Base-by-base conservation (phyloP, 2,113 vertebrate genomes). In the Ctenodactylus gundi region DNA sequence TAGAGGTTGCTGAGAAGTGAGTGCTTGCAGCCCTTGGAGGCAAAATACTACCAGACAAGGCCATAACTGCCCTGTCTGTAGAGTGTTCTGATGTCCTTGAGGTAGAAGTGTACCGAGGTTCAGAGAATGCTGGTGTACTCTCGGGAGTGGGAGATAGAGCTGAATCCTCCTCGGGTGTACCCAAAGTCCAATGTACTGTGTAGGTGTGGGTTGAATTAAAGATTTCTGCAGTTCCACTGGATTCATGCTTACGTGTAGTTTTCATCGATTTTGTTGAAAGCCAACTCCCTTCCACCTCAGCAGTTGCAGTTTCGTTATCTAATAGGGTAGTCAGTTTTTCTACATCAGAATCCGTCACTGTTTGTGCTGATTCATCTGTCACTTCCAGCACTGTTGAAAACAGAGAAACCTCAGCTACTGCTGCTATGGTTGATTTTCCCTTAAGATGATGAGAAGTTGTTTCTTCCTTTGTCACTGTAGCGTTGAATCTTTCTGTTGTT, bases 361-460 rank as follows among this genome's bases (percentile, higher is more conserved):
- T 93, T 90, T 95, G 95, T 58, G 25, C 29, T 78, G 85, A 88
- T 67, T 93, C 85, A 83, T 95, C 77, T 64, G 85, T 93, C 55
- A 44, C 23, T 91, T 96, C 88, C 81, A 81, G 25, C 65, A 46
- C 65, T 93, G 92, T 55, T 88, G 88, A 88, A 93, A 92, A 93
- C 92, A 91, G 55, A 92, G 90, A 95, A 94, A 82, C 4, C 29
- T 93, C 85, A 55, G 62, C 12, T 72, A 76, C 87, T 39, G 15
- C 57, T 81, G 80, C 34, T 77, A 62, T 9, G 58, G 97, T 72
- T 20, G 60, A 94, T 77, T 70, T 94, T 94, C 25, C 85, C 55
- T 67, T 91, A 93, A 70, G 85, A 94, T 72, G 62, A 88, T 18
- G 18, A 49, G 88, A 92, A 93, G 85, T 73, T 39, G 65, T 88